Conservation (phyloP, 2,888 invertebrate species). For the Scaptomyza parva region DNA sequence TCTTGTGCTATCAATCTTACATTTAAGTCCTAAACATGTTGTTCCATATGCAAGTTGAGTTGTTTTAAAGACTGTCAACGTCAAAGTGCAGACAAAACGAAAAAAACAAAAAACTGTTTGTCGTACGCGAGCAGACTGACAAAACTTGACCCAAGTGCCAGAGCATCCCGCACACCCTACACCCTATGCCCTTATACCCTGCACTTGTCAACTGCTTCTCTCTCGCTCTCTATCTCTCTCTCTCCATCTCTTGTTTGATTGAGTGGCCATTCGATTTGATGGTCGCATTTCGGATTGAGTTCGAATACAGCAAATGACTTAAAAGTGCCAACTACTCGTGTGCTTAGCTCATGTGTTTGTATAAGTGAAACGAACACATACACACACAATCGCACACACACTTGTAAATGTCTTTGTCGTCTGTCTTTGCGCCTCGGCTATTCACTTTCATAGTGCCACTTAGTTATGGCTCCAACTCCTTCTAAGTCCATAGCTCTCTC, state of each 20-base stretch:
- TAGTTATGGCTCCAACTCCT: constrained; percentile 61
- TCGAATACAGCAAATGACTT: constrained; percentile 77
- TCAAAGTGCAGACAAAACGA: constrained; percentile 22
- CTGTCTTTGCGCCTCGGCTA: constrained; percentile 35
- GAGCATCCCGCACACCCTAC: neutral
- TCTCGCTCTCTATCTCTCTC: too few species aligned
- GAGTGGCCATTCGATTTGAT: constrained; percentile 68
- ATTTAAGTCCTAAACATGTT: neutral
- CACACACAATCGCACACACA: neutral
- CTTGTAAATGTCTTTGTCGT: constrained; percentile 25
- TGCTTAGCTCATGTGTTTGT: constrained; percentile 63
- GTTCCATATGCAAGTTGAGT: constrained; percentile 48
- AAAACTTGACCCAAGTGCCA: constrained; percentile 25
- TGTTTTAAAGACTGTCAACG: constrained; percentile 19
- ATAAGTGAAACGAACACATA: constrained; percentile 21
- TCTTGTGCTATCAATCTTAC: neutral
- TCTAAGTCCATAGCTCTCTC: constrained; percentile 19
- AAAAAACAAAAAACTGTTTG: constrained; percentile 49
- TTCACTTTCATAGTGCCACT: constrained; percentile 75
- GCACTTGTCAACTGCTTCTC: constrained; percentile 7
- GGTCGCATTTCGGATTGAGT: constrained; percentile 74
- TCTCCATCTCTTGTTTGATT: constrained; percentile 70
- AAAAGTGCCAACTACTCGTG: constrained; percentile 75
- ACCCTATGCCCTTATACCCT: neutral
- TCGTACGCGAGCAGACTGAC: constrained; percentile 59